A percentile compares a stretch with the other conserved stretches of the same genome.
These are phyloP conservation scores for Epinotia bilunana DNA, from an alignment of 2,888 invertebrate genomes.

Conservation along the genomic window DNA sequence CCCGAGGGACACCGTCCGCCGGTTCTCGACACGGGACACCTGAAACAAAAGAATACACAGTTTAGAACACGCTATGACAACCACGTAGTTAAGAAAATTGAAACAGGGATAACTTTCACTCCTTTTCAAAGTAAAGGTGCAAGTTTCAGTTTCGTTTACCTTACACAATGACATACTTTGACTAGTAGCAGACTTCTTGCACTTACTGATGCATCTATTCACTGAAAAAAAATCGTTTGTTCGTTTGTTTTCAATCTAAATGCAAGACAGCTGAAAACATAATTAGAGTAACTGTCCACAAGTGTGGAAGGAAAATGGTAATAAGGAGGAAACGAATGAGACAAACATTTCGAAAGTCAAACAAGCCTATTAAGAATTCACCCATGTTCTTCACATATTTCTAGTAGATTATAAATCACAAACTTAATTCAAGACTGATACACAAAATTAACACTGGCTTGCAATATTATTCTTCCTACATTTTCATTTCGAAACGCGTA, in stretches of 20 bases:
- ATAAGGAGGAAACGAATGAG: neutral
- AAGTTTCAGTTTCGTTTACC: too few species aligned
- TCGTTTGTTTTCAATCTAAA: too few species aligned
- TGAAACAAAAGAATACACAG: conserved; percentile 52
- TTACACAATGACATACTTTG: too few species aligned
- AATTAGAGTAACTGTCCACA: too few species aligned
- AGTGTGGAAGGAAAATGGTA: too few species aligned
- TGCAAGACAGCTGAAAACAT: too few species aligned
- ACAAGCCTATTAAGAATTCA: too few species aligned
- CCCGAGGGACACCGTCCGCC: conserved; percentile 68
- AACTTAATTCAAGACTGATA: neutral
- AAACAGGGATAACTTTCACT: too few species aligned
- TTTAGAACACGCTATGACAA: neutral
- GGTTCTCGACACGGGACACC: conserved; percentile 71
- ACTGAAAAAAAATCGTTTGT: too few species aligned
- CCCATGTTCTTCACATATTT: neutral
- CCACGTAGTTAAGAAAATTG: neutral
- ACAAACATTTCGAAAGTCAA: neutral
- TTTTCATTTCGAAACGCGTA: conserved; percentile 5
- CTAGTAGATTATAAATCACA: neutral
- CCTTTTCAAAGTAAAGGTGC: too few species aligned
- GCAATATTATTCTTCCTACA: conserved; percentile 13
- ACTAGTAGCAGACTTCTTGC: too few species aligned
- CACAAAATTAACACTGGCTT: conserved; percentile 6
- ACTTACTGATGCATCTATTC: too few species aligned